Base-by-base conservation (phyloP, 2,888 invertebrate genomes). In the Operophtera brumata region DNA sequence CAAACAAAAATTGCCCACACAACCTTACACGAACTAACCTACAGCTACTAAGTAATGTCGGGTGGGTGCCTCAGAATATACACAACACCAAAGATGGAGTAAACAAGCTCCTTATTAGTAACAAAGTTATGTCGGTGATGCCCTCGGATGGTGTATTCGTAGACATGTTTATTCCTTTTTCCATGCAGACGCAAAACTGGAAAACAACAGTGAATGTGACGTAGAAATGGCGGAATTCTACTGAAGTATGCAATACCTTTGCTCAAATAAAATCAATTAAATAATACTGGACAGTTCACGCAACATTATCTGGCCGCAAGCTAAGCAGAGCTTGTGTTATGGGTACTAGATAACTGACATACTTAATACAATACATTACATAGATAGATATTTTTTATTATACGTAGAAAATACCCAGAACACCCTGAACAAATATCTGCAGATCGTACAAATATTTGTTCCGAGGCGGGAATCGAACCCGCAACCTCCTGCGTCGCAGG, bases 91-190 rank as follows among this genome's bases (percentile, higher is more conserved):
- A 45, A 54, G 34, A 41, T 41, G 28, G 49, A 40, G 9, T 8
- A 20, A 43, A 43, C 43, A 14, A 26, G 42, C 30, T 53, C 39
- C 34, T 30, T 47, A 40, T 45, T 44, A 35, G 44, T 39, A 37
- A 32, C 30, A 36, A 48, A 45, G 48, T 48, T 40, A 44, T 54
- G 30, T 40, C 28, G 9, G 28, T 12, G 11, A 12, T 42, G 25
- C 30, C 37, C 35, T 26, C 28, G 26, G n/a, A 34, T 14, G 9
- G 14, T 11, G 20, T 14, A 36, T 32, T 43, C n/a, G 32, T 11
- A 20, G 32, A 14, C 12, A 47, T 39, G 47, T 47, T 47, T 32
- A 47, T 47, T 39, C 7, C 28, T 11, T 43, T 32, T 14, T 14
- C 9, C 8, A 25, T 6, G 26, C 40, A 30, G 30, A 8, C n/a